A percentile compares a stretch with the other conserved stretches of the same genome.
phyloP scores from a whole-genome alignment of 2,888 invertebrate genomes.

The Lochmaea capreae region DNA sequence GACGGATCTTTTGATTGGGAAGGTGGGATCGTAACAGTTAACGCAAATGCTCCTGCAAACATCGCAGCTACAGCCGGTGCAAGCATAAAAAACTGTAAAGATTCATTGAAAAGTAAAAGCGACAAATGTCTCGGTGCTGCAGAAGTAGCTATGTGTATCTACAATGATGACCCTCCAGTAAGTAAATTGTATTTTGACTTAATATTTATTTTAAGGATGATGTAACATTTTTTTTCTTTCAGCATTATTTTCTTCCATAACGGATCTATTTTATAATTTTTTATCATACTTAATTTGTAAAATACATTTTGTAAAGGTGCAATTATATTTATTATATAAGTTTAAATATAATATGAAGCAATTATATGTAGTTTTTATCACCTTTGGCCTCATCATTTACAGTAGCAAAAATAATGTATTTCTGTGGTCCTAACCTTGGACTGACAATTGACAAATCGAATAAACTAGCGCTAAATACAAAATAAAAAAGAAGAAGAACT shows the following conservation, averaged over 20 bases:
- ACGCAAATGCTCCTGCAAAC: conserved; percentile 65
- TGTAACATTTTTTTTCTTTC: conserved; percentile 25
- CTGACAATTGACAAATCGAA: not conserved
- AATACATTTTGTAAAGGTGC: conserved; percentile 24
- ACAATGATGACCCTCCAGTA: conserved; percentile 66
- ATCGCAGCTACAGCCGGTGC: conserved; percentile 52
- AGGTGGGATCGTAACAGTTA: conserved; percentile 63
- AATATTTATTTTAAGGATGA: not conserved
- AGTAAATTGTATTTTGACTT: conserved; percentile 22
- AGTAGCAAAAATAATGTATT: too few relatives aligned
- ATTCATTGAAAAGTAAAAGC: conserved; percentile 61
- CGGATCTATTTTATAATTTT: not conserved
- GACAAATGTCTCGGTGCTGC: conserved; percentile 69
- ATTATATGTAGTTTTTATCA: not conserved
- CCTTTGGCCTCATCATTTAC: too few relatives aligned
- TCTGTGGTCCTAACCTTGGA: not conserved
- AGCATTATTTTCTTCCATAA: conserved; percentile 45
- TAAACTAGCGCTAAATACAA: too few relatives aligned
- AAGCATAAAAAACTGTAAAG: conserved; percentile 67
- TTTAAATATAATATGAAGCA: not conserved
- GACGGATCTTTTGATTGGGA: conserved; percentile 65
- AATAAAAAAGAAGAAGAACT: not conserved
- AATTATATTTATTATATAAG: not conserved
- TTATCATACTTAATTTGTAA: not conserved
- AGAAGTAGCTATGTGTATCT: conserved; percentile 68